A percentile compares a stretch with the other conserved stretches of the same genome.
These are phyloP conservation scores for Fabriciana adippe DNA, from an alignment of 2,888 invertebrate species.

Conservation along the genomic window DNA sequence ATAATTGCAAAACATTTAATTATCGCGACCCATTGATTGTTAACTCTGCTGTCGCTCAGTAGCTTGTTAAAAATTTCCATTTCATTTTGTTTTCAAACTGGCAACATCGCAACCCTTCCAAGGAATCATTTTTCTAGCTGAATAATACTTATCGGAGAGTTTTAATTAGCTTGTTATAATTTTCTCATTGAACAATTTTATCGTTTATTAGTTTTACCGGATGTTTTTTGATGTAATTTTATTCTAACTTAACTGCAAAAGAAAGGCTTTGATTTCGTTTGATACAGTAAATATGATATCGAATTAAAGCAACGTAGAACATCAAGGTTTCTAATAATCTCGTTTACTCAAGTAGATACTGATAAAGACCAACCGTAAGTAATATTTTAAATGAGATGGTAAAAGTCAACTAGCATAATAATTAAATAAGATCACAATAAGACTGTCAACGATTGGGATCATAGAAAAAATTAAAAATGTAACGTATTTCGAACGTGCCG, in stretches of 20 bases:
- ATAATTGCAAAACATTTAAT: slow-evolving; percentile 60
- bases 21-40: slow-evolving; percentile 62
- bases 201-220: slow-evolving; percentile 25
- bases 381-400: neutral
- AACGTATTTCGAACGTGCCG: slow-evolving; percentile 70
- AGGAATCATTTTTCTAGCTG: slow-evolving; percentile 52
- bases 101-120: slow-evolving; percentile 61
- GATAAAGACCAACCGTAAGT: neutral
- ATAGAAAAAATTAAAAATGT: slow-evolving; percentile 52
- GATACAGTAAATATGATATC: neutral
- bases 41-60: slow-evolving; percentile 45
- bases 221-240: slow-evolving; percentile 13
- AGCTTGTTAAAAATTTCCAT: slow-evolving; percentile 80
- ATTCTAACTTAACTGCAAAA: neutral
- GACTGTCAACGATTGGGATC: slow-evolving; percentile 46
- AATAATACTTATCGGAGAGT: slow-evolving; percentile 55
- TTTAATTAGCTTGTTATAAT: slow-evolving; percentile 72
- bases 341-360: too few species aligned
- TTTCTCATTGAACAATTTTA: slow-evolving; percentile 61
- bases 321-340: too few species aligned
- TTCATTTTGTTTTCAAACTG: slow-evolving; percentile 71
- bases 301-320: neutral
- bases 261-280: neutral
- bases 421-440: slow-evolving; percentile 30
- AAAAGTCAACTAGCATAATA: slow-evolving; percentile 16